These are phyloP conservation scores for Sebastolobus altivelis DNA, from an alignment of 2,797 vertebrate species.

Conservation along the genomic window DNA sequence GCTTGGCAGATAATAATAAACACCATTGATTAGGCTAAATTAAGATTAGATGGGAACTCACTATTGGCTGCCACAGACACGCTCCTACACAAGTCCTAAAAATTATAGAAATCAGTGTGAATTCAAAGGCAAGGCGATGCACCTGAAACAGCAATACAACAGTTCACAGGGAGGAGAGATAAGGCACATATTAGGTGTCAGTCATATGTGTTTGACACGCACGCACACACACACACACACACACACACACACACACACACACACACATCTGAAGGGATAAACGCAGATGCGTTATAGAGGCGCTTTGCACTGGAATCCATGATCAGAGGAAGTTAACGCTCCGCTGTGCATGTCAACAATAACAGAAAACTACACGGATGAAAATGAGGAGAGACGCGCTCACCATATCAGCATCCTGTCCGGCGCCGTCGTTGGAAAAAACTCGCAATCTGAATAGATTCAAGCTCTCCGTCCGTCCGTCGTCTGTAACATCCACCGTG, in stretches of 20 bases:
- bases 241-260: background rate
- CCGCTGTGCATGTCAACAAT: constrained; percentile 24
- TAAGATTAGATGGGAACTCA: constrained; percentile 39
- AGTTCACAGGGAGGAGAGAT: background rate
- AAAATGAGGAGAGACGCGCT: constrained; percentile 40
- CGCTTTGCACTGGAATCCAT: constrained; percentile 11
- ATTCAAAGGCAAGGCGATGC: constrained; percentile 23
- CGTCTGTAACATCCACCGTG: constrained; percentile 79
- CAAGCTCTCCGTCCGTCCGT: constrained; percentile 61
- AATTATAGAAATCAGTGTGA: constrained; percentile 5
- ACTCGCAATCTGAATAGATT: constrained; percentile 54
- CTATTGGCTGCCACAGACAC: background rate
- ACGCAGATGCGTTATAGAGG: constrained; percentile 16
- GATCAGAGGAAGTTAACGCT: constrained; percentile 58
- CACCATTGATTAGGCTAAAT: constrained; percentile 11
- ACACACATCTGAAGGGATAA: background rate
- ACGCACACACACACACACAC: background rate
- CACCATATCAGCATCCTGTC: constrained; percentile 77
- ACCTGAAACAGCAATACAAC: constrained; percentile 47
- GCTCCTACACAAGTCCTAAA: constrained; percentile 7
- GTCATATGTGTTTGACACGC: constrained; percentile 26
- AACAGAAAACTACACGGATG: constrained; percentile 12
- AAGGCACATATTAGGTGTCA: constrained; percentile 34
- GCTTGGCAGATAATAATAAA: constrained; percentile 5
- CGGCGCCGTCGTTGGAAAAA: constrained; percentile 43